These are phyloP conservation scores for Apantesis nais DNA, from an alignment of 2,888 invertebrate species.

Conservation along the genomic window DNA sequence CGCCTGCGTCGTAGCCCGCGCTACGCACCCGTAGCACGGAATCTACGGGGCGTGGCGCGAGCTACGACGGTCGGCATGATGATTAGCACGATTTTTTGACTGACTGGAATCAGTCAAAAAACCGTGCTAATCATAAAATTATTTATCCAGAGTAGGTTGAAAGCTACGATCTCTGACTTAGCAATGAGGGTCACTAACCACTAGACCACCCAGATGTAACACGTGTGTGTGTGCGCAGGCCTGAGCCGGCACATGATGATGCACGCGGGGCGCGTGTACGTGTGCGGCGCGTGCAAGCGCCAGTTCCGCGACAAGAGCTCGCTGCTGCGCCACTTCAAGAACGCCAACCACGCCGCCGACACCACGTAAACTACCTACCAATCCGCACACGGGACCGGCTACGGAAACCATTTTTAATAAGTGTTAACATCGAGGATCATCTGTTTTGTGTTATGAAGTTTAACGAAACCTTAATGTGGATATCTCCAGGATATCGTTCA, in stretches of 20 bases:
- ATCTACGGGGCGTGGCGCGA: too few species aligned
- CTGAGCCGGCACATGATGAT: constrained; percentile 61
- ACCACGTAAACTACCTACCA: neutral
- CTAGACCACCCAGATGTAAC: too few species aligned
- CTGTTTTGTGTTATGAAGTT: neutral
- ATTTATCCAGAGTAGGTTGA: too few species aligned
- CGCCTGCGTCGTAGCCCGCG: too few species aligned
- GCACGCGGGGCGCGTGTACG: constrained; percentile 55
- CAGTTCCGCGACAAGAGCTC: constrained; percentile 91
- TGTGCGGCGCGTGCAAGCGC: constrained; percentile 82
- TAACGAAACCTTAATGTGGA: too few species aligned
- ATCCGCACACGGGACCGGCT: neutral
- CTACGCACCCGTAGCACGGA: too few species aligned
- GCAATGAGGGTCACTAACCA: too few species aligned
- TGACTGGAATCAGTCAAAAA: too few species aligned
- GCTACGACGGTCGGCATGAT: too few species aligned
- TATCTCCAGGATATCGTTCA: neutral
- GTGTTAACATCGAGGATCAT: neutral
- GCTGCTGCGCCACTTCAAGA: constrained; percentile 86
- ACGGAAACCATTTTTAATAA: neutral
- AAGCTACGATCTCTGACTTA: too few species aligned
- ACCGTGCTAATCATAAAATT: too few species aligned
- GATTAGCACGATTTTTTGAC: too few species aligned
- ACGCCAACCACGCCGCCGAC: constrained; percentile 30
- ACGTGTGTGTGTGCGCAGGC: constrained; percentile 38